Evolutionary conservation across 2,888 invertebrate species (phyloP).

Genomic region (Lingula anatina): DNA sequence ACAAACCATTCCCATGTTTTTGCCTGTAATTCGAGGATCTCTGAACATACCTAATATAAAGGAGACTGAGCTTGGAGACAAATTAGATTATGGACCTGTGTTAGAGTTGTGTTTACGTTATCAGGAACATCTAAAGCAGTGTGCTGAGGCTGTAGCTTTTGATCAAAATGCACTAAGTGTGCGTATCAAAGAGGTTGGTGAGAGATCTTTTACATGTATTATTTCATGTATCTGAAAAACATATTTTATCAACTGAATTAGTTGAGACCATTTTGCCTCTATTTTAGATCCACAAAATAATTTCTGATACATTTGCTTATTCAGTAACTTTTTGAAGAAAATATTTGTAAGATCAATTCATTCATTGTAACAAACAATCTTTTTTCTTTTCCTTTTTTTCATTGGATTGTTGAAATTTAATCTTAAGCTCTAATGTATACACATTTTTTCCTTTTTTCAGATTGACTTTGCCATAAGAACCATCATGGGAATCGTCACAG

Average conservation of each 20-base stretch:
- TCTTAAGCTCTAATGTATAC: no score
- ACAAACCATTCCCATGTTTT: constrained; percentile 73
- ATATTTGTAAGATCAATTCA: no score
- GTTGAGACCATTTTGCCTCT: no score
- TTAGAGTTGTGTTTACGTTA: constrained; percentile 71
- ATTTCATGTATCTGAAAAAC: constrained; percentile 1
- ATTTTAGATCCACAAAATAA: no score
- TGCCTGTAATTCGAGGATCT: constrained; percentile 87
- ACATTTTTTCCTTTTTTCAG: constrained; percentile 51
- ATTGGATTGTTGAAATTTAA: no score
- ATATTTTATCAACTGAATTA: no score
- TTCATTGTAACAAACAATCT: no score
- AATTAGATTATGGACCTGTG: constrained; percentile 63
- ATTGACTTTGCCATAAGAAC: constrained; percentile 69
- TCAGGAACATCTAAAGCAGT: constrained; percentile 77
- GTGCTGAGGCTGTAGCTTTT: constrained; percentile 74
- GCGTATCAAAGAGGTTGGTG: constrained; percentile 69
- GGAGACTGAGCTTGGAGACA: constrained; percentile 82
- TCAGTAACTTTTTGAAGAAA: no score
- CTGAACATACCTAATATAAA: constrained; percentile 70
- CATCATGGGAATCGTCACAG: constrained; percentile 66
- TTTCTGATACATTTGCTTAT: no score
- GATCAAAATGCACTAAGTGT: constrained; percentile 72
- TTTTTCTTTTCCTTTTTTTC: no score
- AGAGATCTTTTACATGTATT: no score